Evolutionary conservation across 1,140 invertebrate species (phyloP).

Genomic region (Ptiloglossa arizonensis): DNA sequence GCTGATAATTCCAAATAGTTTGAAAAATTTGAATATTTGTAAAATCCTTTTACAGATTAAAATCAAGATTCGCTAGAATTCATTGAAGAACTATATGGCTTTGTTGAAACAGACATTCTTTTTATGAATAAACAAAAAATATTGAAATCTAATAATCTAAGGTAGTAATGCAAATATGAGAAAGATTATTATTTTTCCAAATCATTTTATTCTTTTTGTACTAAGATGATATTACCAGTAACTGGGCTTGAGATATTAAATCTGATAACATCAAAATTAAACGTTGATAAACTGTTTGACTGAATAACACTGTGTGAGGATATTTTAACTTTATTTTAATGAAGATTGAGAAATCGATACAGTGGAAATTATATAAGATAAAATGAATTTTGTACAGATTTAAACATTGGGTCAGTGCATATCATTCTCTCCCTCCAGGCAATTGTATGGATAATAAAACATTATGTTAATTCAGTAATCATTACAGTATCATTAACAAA

Average conservation of each 20-base stretch:
- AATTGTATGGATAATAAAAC: conserved; percentile 35
- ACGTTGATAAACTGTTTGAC: background rate
- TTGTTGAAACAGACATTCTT: background rate
- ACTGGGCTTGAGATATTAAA: conserved; percentile 7
- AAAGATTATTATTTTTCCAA: background rate
- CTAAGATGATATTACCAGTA: background rate
- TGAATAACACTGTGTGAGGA: background rate
- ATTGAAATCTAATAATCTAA: conserved; percentile 14
- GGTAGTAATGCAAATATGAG: background rate
- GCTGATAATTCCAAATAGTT: conserved; percentile 40
- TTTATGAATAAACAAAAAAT: background rate
- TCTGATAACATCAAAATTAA: conserved; percentile 3
- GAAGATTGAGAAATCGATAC: background rate
- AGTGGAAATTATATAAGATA: conserved; percentile 13
- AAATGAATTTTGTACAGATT: conserved; percentile 12
- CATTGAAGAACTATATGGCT: background rate
- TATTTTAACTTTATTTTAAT: conserved; percentile 5
- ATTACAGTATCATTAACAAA: conserved; percentile 61
- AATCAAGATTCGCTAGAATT: conserved; percentile 14
- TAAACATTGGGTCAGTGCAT: conserved; percentile 62
- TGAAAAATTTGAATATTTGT: background rate
- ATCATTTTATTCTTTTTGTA: conserved; percentile 8
- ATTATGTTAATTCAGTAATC: conserved; percentile 47
- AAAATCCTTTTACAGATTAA: background rate
- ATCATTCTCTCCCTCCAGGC: conserved; percentile 68